A percentile compares a stretch with the other conserved stretches of the same genome.
These are phyloP conservation scores for Drosophila testacea DNA, from an alignment of 2,888 invertebrate species.

Conservation along the genomic window DNA sequence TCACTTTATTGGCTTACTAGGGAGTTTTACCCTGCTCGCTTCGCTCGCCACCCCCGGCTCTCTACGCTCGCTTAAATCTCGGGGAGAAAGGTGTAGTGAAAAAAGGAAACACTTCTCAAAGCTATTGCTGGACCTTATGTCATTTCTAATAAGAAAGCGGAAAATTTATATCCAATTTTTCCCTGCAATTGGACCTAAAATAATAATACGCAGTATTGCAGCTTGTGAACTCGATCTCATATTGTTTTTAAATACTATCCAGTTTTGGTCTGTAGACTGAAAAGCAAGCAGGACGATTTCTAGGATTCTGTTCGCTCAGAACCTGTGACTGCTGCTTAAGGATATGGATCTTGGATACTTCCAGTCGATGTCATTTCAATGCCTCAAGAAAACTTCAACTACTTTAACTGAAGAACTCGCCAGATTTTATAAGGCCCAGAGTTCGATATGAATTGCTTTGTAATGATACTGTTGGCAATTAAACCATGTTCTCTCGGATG, in stretches of 20 bases:
- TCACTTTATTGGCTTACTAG: too few relatives aligned
- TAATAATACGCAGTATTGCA: slow-evolving; percentile 12
- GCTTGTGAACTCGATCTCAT: slow-evolving; percentile 22
- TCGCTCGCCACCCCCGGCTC: too few relatives aligned
- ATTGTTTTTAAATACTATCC: slow-evolving; percentile 13
- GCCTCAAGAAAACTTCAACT: slow-evolving; percentile 11
- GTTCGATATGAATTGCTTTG: not conserved
- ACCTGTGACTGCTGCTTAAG: slow-evolving; percentile 43
- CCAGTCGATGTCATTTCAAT: slow-evolving; percentile 35
- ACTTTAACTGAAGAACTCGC: not conserved
- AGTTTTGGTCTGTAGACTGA: slow-evolving; percentile 35
- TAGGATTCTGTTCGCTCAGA: slow-evolving; percentile 39
- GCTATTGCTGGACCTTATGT: too few relatives aligned
- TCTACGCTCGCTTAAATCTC: too few relatives aligned
- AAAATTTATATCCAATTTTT: too few relatives aligned
- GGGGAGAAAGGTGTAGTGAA: too few relatives aligned
- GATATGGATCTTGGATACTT: slow-evolving; percentile 29
- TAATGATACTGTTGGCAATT: slow-evolving; percentile 6
- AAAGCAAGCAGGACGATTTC: slow-evolving; percentile 31
- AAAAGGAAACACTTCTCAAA: too few relatives aligned
- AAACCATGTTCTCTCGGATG: slow-evolving; percentile 1
- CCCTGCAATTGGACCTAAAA: too few relatives aligned
- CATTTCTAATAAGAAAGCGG: too few relatives aligned
- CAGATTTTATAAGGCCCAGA: slow-evolving; percentile 26
- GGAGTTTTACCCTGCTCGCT: too few relatives aligned